Evolutionary conservation across 2,888 invertebrate genomes (phyloP), one percentile per base, ranked within the genome.

Genomic region (Elegia similella): DNA sequence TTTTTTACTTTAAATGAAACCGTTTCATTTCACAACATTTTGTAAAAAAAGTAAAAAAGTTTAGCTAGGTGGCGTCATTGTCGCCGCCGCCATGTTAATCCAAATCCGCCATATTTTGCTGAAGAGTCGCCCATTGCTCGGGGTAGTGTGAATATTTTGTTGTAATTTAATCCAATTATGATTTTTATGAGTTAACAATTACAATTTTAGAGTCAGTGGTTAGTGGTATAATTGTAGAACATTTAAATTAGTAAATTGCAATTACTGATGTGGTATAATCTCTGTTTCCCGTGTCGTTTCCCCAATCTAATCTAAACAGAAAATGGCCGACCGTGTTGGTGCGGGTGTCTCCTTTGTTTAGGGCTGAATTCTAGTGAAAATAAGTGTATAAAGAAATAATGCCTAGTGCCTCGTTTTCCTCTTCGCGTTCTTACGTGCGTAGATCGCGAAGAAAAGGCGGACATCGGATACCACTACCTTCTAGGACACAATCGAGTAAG

Each of bases 391-490:
- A 84, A 91, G 89, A 90, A 92, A 96, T 94, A 93, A 96, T 97
- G 97, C 97, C 97, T 94, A 97, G 97, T 94, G 97, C 97, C 93
- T 97, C 97, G 89, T 97, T 97, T 92, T 96, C 96, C 86, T 96
- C 97, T 92, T 96, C 96, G 92, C 95, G 97, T 93, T 96, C 96
- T 92, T 97, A 96, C 93, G 95, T 96, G 82, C 95, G 97, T 91
- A 95, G 97, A 92, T 97, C 97, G 88, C 94, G 97, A 86, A 95
- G 97, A 93, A 97, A 97, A 95, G 96, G 96, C 86, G 96, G 95
- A 78, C 96, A 96, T 92, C 94, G 97, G 85, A 96, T 95, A 86
- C 95, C 95, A 75, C 92, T 95, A 86, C 95, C 95, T 82, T 95
- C 95, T 78, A 94, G 95, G 91, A 95, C 95, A 82, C 95, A 94